phyloP scores from a whole-genome alignment of 53 echinoderm and acorn worm genomes.

The Luidia sarsii region DNA sequence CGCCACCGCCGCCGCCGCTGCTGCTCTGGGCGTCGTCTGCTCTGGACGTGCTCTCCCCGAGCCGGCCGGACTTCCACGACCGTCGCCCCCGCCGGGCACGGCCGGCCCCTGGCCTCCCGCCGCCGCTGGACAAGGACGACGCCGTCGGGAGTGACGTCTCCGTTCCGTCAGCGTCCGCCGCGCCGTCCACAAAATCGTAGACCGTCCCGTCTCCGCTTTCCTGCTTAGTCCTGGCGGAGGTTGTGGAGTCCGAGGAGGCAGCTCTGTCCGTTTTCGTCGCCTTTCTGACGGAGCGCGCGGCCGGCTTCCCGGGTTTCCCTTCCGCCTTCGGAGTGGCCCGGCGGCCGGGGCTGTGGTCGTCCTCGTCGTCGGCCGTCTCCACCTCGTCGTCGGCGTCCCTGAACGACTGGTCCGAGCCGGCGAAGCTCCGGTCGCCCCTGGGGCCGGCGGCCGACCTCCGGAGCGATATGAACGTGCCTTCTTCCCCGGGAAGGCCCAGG shows the following conservation, averaged over 20 bases:
- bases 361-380: not conserved
- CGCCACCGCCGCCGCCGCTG: not conserved
- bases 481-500: not conserved
- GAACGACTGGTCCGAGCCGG: constrained; percentile 2
- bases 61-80: too few relatives aligned
- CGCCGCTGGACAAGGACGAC: too few relatives aligned
- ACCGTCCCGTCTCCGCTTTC: not conserved
- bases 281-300: constrained; percentile 12
- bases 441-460: constrained; percentile 10
- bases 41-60: too few relatives aligned
- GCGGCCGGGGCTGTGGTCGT: constrained; percentile 9
- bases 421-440: not conserved
- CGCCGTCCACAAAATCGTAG: not conserved
- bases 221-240: not conserved
- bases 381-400: constrained; percentile 32
- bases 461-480: constrained; percentile 51
- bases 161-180: too few relatives aligned
- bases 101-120: too few relatives aligned
- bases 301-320: not conserved
- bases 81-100: too few relatives aligned
- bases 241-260: not conserved
- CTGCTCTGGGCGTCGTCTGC: not conserved
- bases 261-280: constrained; percentile 3
- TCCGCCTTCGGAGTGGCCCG: not conserved
- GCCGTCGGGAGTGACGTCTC: not conserved